These are phyloP conservation scores for Diogma glabrata DNA, from an alignment of 2,888 invertebrate species.

Conservation along the genomic window DNA sequence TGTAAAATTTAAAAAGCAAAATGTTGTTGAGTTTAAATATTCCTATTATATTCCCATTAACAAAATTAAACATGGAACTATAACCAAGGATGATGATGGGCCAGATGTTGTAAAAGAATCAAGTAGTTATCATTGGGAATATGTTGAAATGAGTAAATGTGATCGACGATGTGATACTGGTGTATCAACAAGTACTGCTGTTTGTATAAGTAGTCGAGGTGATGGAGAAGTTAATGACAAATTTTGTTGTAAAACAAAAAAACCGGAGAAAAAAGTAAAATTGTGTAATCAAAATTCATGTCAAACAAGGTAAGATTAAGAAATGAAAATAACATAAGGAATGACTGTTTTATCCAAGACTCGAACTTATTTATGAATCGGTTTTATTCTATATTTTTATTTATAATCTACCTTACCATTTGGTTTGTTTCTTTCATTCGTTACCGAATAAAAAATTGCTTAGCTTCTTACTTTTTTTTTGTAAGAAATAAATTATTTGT, in stretches of 20 bases:
- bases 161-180: slow-evolving; percentile 52
- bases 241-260: slow-evolving; percentile 36
- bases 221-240: slow-evolving; percentile 44
- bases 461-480: no score
- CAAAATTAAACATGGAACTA: not conserved
- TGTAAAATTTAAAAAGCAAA: not conserved
- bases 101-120: not conserved
- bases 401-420: no score
- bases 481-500: no score
- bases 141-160: slow-evolving; percentile 50
- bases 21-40: slow-evolving; percentile 14
- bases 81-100: not conserved
- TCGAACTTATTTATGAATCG: no score
- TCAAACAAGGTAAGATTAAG: slow-evolving; percentile 34
- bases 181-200: slow-evolving; percentile 38
- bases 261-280: slow-evolving; percentile 34
- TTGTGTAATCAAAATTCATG: slow-evolving; percentile 41
- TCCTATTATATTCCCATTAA: slow-evolving; percentile 11
- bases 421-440: no score
- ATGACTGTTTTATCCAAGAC: no score
- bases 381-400: no score
- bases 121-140: slow-evolving; percentile 44
- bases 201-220: slow-evolving; percentile 45
- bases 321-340: not conserved
- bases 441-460: no score